phyloP scores from a whole-genome alignment of 2,888 invertebrate species.

The Bembecia ichneumoniformis region DNA sequence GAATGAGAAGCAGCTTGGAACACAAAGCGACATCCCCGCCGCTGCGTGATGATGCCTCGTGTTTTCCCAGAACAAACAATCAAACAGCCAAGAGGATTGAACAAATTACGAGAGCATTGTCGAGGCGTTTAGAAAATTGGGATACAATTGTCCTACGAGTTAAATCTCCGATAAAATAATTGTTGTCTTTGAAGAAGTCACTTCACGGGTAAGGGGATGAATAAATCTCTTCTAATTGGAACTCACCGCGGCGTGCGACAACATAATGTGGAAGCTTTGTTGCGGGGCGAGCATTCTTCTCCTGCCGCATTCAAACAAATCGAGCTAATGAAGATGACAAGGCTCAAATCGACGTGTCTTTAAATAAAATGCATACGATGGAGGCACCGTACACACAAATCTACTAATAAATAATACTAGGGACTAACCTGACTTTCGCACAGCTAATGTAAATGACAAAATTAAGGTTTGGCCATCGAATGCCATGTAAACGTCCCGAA shows the following conservation, averaged over 20 bases:
- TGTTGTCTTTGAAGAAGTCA: conserved; percentile 48
- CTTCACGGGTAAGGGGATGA: conserved; percentile 48
- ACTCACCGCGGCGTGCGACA: conserved; percentile 53
- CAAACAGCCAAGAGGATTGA: conserved; percentile 51
- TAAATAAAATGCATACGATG: no score
- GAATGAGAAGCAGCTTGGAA: conserved; percentile 42
- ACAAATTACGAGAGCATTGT: conserved; percentile 63
- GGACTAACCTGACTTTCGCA: no score
- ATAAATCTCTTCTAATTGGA: conserved; percentile 68
- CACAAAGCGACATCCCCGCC: conserved; percentile 40
- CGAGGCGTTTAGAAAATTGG: conserved; percentile 65
- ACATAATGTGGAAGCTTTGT: conserved; percentile 59
- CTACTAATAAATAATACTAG: conserved; percentile 1
- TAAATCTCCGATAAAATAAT: conserved; percentile 54
- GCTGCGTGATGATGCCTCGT: conserved; percentile 39
- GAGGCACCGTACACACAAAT: conserved; percentile 7
- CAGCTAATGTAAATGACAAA: no score
- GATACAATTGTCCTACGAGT: conserved; percentile 61
- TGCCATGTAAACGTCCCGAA: no score
- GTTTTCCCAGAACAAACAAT: conserved; percentile 56
- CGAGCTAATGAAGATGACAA: conserved; percentile 47
- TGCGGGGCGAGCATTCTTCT: conserved; percentile 48
- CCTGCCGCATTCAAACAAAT: conserved; percentile 40
- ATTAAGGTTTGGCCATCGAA: no score
- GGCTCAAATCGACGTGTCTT: no score